Conservation (phyloP, 2,797 vertebrate genomes). For the Gallirallus australis region DNA sequence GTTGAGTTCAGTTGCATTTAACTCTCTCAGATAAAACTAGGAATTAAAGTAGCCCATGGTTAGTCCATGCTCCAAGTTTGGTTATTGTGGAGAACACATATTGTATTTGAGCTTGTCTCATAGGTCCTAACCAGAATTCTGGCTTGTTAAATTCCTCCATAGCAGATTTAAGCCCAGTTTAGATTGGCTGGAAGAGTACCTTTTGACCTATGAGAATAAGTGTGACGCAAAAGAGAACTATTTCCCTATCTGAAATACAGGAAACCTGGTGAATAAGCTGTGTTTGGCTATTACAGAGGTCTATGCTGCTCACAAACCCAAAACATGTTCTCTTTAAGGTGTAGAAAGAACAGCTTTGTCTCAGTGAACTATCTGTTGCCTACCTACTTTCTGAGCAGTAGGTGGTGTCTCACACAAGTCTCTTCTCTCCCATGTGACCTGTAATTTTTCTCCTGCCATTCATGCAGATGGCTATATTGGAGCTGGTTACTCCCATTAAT, state of each 20-base stretch:
- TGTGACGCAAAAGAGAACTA: not conserved
- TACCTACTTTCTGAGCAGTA: not conserved
- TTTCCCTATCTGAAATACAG: not conserved
- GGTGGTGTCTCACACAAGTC: not conserved
- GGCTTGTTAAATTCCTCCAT: not conserved
- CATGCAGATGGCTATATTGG: rapidly evolving
- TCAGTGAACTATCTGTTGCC: not conserved
- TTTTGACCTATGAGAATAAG: not conserved
- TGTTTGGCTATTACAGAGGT: not conserved
- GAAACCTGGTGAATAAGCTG: not conserved
- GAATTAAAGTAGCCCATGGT: not conserved
- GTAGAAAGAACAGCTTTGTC: not conserved
- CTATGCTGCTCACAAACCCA: not conserved
- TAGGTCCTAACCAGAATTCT: not conserved
- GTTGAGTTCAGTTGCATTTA: not conserved
- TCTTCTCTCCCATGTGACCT: too few species aligned
- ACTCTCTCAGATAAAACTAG: not conserved
- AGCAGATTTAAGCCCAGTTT: not conserved
- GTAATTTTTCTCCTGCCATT: not conserved
- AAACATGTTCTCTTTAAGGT: not conserved
- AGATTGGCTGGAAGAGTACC: not conserved
- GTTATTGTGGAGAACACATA: not conserved
- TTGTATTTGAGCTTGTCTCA: not conserved
- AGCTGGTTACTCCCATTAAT: not conserved
- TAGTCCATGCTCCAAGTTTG: not conserved